Evolutionary conservation across 2,113 vertebrate species (phyloP).

Genomic region (Montifringilla adamsi): DNA sequence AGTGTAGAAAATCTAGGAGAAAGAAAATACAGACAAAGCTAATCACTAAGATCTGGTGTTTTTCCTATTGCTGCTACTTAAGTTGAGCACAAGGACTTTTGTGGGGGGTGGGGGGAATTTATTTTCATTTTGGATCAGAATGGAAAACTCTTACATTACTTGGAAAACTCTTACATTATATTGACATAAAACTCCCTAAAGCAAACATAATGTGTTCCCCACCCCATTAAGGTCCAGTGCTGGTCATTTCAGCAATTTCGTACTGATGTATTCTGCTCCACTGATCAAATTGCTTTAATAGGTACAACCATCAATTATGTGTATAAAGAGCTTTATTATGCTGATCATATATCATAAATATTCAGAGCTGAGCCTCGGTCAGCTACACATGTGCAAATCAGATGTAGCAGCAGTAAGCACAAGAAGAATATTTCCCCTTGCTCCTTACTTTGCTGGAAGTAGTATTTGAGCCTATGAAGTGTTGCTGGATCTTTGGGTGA

Average conservation of each 20-base stretch:
- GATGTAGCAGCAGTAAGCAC: not conserved
- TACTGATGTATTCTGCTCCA: not conserved
- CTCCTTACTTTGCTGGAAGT: not conserved
- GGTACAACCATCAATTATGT: not conserved
- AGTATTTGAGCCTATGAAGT: not conserved
- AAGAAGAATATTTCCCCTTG: not conserved
- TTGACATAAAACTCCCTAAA: not conserved
- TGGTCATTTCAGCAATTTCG: not conserved
- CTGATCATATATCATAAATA: not conserved
- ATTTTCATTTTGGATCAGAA: not conserved
- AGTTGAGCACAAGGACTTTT: not conserved
- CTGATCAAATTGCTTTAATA: not conserved
- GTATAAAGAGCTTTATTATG: not conserved
- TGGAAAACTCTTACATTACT: not conserved
- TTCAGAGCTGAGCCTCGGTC: not conserved
- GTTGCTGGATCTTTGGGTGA: not conserved
- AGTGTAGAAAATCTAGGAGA: not conserved
- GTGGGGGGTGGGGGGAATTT: fast-evolving
- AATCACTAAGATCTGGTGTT: not conserved
- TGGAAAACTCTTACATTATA: not conserved
- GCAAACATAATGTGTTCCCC: not conserved
- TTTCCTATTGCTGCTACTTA: not conserved
- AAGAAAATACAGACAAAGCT: not conserved
- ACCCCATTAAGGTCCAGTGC: not conserved
- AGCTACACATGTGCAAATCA: not conserved